Evolutionary conservation across 2,888 invertebrate genomes (phyloP).

Genomic region (Diadromus collaris): DNA sequence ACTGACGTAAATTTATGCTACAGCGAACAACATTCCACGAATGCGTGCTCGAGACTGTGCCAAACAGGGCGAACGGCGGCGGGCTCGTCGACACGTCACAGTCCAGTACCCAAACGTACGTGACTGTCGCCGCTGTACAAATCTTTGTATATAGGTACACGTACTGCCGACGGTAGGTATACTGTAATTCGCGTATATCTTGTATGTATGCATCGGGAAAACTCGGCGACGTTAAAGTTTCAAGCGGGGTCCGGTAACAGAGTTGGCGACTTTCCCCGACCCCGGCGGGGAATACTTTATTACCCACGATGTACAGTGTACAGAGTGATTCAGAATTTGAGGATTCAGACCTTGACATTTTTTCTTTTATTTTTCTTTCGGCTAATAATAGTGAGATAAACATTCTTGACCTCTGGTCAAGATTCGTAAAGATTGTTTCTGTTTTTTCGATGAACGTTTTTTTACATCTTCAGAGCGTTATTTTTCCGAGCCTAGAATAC

Average conservation of each 20-base stretch:
- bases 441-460: not conserved
- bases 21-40: not conserved
- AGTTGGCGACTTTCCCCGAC: conserved; percentile 38
- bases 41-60: conserved; percentile 11
- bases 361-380: not conserved
- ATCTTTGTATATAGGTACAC: conserved; percentile 8
- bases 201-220: conserved; percentile 1
- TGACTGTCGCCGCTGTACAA: not conserved
- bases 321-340: conserved; percentile 36
- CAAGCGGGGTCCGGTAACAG: conserved; percentile 36
- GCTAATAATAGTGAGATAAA: not conserved
- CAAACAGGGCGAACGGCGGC: conserved; percentile 15
- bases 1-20: not conserved
- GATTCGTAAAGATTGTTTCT: not conserved
- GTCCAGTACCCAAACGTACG: conserved; percentile 29
- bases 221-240: conserved; percentile 46
- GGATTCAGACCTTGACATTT: conserved; percentile 34
- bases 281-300: conserved; percentile 32
- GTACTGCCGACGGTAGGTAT: not conserved
- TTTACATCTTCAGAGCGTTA: not conserved
- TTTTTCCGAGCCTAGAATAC: too few relatives aligned
- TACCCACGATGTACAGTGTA: conserved; percentile 18
- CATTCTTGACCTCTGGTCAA: not conserved
- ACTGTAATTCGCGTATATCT: not conserved
- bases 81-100: not conserved